Conservation (phyloP, 2,888 invertebrate genomes). For the Keiferia lycopersicella region DNA sequence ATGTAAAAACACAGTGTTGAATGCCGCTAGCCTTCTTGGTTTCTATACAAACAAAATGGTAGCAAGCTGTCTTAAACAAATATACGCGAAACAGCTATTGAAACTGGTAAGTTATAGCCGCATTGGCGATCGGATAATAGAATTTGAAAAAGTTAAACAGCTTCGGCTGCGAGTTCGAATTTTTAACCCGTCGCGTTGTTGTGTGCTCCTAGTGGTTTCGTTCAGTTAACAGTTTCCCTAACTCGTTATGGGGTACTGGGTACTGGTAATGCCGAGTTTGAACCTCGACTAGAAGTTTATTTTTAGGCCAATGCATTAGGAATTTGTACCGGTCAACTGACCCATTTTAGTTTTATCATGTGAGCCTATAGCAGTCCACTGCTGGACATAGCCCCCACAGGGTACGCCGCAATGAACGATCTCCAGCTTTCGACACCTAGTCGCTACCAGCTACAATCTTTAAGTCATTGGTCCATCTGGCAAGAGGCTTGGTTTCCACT, state of each 20-base stretch:
- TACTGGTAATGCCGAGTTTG: neutral
- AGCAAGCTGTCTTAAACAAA: neutral
- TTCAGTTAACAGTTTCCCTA: constrained; percentile 12
- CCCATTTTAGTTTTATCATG: too few species aligned
- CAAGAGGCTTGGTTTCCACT: too few species aligned
- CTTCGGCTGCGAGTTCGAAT: constrained; percentile 3
- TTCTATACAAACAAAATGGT: too few species aligned
- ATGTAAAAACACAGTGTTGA: too few species aligned
- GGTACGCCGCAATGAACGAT: too few species aligned
- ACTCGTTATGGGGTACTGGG: constrained; percentile 19
- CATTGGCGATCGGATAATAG: constrained; percentile 8
- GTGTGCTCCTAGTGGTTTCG: neutral
- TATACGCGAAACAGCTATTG: neutral
- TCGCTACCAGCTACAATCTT: too few species aligned
- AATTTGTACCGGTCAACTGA: too few species aligned
- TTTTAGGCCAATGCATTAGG: neutral
- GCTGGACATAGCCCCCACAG: too few species aligned
- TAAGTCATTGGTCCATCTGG: too few species aligned
- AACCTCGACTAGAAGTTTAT: neutral
- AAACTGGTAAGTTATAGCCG: constrained; percentile 1
- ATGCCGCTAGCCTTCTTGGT: too few species aligned
- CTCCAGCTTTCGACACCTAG: too few species aligned
- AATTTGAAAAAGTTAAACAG: constrained; percentile 11
- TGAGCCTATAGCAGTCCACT: too few species aligned
- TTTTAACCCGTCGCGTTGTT: constrained; percentile 20